Evolutionary conservation across 1,140 invertebrate species (phyloP).

Genomic region (Zaprionus tsacasi): DNA sequence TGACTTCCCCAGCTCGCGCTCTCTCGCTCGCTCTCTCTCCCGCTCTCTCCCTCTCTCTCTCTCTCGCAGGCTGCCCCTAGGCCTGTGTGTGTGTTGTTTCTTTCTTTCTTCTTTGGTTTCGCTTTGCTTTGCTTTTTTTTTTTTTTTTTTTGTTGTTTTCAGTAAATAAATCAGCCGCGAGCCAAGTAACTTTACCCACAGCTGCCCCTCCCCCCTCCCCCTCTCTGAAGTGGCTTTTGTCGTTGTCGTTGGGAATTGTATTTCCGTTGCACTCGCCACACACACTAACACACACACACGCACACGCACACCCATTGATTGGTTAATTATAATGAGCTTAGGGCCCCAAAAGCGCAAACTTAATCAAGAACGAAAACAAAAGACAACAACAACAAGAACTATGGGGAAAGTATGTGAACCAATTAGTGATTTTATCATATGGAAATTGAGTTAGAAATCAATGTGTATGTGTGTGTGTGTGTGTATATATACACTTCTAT

Average conservation of each 20-base stretch:
- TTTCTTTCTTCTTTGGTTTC: constrained; percentile 26
- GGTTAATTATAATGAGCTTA: constrained; percentile 80
- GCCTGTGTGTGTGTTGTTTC: not conserved
- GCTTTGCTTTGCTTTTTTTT: constrained; percentile 7
- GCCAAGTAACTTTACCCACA: constrained; percentile 74
- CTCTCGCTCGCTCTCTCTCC: not conserved
- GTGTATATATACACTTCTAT: not conserved
- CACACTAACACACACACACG: constrained; percentile 21
- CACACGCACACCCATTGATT: constrained; percentile 62
- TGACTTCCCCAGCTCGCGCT: constrained; percentile 41
- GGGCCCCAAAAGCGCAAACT: constrained; percentile 38
- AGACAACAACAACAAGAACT: constrained; percentile 5
- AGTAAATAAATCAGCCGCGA: constrained; percentile 79
- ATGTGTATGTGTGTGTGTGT: not conserved
- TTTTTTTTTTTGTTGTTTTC: constrained; percentile 63
- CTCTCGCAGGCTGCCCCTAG: not conserved
- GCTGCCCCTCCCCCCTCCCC: constrained; percentile 16
- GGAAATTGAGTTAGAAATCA: constrained; percentile 40
- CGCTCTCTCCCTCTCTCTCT: not conserved
- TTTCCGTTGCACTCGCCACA: constrained; percentile 40
- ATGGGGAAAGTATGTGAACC: constrained; percentile 5
- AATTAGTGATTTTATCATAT: constrained; percentile 35
- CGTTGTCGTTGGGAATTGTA: constrained; percentile 22
- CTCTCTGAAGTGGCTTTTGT: constrained; percentile 38
- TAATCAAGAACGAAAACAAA: constrained; percentile 23